Percentiles rank a stretch among this genome's conserved stretches.
Evolutionary conservation across 2,888 invertebrate genomes (phyloP).

Genomic region (Diplolepis rosae): DNA sequence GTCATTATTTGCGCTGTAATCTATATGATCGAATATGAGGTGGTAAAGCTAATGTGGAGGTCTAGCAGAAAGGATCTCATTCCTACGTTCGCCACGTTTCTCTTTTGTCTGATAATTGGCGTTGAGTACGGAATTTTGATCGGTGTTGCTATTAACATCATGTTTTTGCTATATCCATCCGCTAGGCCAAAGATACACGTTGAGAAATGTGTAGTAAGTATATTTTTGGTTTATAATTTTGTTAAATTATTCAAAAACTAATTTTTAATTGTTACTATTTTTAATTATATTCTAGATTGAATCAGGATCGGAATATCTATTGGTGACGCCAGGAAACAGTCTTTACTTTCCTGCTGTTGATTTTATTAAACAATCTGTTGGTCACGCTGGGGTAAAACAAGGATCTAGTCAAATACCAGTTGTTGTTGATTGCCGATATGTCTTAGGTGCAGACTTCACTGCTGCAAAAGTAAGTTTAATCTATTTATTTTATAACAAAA

Average conservation of each 20-base stretch:
- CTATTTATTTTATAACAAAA: background rate
- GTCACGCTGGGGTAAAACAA: constrained; percentile 81
- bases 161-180: constrained; percentile 86
- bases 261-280: background rate
- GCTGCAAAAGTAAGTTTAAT: constrained; percentile 79
- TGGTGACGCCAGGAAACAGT: constrained; percentile 87
- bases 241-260: constrained; percentile 17
- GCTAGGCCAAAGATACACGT: constrained; percentile 86
- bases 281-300: constrained; percentile 76
- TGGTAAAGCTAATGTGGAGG: constrained; percentile 89
- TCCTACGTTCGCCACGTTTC: constrained; percentile 88
- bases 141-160: constrained; percentile 86
- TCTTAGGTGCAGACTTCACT: constrained; percentile 89
- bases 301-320: constrained; percentile 82
- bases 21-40: constrained; percentile 95
- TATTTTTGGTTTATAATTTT: background rate
- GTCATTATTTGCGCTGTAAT: constrained; percentile 96
- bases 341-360: constrained; percentile 89
- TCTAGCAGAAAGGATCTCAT: constrained; percentile 86
- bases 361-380: constrained; percentile 86
- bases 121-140: constrained; percentile 91
- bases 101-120: constrained; percentile 86
- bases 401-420: constrained; percentile 85
- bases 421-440: constrained; percentile 87
- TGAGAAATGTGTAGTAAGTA: constrained; percentile 80